Evolutionary conservation across 2,113 vertebrate genomes (phyloP).

Genomic region (Podilymbus podiceps): DNA sequence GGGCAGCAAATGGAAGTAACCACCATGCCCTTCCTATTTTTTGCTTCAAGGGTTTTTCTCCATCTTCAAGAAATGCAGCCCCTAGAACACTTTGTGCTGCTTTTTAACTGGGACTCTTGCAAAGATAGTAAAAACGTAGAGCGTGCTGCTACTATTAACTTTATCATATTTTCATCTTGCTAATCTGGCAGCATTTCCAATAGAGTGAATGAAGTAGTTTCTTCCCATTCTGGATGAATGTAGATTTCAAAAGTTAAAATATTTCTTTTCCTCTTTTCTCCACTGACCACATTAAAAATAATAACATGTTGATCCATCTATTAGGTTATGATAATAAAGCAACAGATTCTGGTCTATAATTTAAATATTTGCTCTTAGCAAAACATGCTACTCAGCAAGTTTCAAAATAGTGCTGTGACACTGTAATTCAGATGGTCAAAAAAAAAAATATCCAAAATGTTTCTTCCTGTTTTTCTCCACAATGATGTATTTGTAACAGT

Average conservation of each 20-base stretch:
- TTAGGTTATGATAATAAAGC: slow-evolving; percentile 23
- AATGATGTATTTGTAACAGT: neutral
- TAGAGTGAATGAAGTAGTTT: neutral
- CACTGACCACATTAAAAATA: neutral
- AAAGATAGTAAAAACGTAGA: neutral
- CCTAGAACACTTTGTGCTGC: neutral
- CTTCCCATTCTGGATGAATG: neutral
- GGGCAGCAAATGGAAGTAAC: neutral
- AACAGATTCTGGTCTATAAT: slow-evolving; percentile 21
- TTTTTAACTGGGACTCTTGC: neutral
- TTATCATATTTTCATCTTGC: neutral
- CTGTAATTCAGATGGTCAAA: neutral
- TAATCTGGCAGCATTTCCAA: neutral
- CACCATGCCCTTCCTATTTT: neutral
- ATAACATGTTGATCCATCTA: neutral
- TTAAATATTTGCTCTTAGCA: slow-evolving; percentile 25
- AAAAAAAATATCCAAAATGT: neutral
- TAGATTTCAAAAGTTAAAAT: neutral
- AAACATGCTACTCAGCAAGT: neutral
- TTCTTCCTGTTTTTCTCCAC: neutral
- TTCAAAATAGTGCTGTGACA: neutral
- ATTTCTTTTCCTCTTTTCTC: neutral
- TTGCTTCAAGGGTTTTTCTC: neutral
- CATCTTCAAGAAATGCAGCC: neutral
- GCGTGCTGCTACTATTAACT: neutral